Evolutionary conservation across 2,888 invertebrate species (phyloP).

Genomic region (Dyspetes luteomarginatus): DNA sequence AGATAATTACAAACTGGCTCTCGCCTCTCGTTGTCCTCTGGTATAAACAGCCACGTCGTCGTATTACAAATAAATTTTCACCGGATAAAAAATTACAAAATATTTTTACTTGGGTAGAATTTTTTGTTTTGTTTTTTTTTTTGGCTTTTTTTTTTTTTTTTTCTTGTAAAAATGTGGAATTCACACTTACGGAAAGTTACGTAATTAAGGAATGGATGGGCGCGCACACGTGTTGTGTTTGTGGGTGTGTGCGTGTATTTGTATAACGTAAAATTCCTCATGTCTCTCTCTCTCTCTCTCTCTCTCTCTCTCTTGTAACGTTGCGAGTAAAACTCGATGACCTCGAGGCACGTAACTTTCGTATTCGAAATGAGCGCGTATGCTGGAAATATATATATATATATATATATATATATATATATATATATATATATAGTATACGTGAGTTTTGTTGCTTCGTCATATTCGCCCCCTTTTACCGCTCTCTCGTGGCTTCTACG

Average conservation of each 20-base stretch:
- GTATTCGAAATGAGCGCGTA: conserved; percentile 63
- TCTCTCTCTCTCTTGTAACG: no score
- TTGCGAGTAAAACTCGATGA: conserved; percentile 84
- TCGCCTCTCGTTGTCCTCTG: no score
- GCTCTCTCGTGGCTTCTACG: neutral
- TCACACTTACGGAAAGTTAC: neutral
- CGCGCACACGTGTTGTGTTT: conserved; percentile 31
- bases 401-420: neutral
- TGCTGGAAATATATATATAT: neutral
- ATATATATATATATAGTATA: neutral
- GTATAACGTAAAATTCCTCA: conserved; percentile 32
- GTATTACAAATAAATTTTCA: neutral
- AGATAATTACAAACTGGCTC: conserved; percentile 30
- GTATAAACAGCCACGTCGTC: neutral
- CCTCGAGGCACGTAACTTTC: conserved; percentile 76
- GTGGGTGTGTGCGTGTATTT: no score
- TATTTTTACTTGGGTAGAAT: neutral
- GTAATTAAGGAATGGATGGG: conserved; percentile 25
- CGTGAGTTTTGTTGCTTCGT: neutral
- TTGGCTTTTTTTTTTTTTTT: no score
- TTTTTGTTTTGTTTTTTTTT: neutral
- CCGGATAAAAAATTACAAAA: neutral
- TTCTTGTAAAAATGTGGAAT: conserved; percentile 10
- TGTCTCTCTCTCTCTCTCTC: no score
- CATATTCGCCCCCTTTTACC: conserved; percentile 32